phyloP scores from a whole-genome alignment of 2,113 vertebrate species.

The Cromileptes altivelis region DNA sequence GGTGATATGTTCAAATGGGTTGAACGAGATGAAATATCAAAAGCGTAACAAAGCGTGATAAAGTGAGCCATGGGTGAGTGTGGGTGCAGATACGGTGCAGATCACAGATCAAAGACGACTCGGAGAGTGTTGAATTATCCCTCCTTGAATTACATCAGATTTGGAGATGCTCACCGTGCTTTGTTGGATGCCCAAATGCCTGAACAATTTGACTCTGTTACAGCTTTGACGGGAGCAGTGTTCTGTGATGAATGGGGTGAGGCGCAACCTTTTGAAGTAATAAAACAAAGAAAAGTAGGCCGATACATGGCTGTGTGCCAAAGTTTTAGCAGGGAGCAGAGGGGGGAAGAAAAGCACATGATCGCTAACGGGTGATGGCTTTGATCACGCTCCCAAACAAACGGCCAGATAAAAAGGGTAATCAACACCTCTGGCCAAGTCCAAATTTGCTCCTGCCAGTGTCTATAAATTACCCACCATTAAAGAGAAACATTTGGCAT shows the following conservation, averaged over 20 bases:
- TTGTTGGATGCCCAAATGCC: conserved; percentile 63
- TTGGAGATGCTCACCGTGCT: conserved; percentile 56
- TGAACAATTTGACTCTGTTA: conserved; percentile 69
- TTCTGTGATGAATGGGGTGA: conserved; percentile 70
- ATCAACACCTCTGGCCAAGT: conserved; percentile 73
- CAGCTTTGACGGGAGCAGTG: conserved; percentile 59
- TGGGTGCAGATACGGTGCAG: conserved; percentile 59
- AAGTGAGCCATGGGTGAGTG: conserved; percentile 37
- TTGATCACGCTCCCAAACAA: conserved; percentile 75
- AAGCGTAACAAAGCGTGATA: conserved; percentile 39
- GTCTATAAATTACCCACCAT: conserved; percentile 70
- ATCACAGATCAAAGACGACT: conserved; percentile 75
- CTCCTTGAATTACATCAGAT: conserved; percentile 69
- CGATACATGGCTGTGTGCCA: conserved; percentile 62
- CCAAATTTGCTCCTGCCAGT: conserved; percentile 66
- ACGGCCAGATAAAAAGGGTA: conserved; percentile 70
- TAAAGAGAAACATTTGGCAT: conserved; percentile 70
- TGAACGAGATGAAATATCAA: conserved; percentile 65
- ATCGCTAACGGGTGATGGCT: conserved; percentile 65
- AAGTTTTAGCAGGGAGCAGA: conserved; percentile 40
- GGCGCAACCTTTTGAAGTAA: conserved; percentile 74
- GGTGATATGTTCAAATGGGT: conserved; percentile 34
- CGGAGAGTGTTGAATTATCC: conserved; percentile 48
- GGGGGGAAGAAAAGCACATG: conserved; percentile 53
- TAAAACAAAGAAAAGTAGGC: conserved; percentile 74